Evolutionary conservation across 2,888 invertebrate species (phyloP).

Genomic region (Folsomia candida): DNA sequence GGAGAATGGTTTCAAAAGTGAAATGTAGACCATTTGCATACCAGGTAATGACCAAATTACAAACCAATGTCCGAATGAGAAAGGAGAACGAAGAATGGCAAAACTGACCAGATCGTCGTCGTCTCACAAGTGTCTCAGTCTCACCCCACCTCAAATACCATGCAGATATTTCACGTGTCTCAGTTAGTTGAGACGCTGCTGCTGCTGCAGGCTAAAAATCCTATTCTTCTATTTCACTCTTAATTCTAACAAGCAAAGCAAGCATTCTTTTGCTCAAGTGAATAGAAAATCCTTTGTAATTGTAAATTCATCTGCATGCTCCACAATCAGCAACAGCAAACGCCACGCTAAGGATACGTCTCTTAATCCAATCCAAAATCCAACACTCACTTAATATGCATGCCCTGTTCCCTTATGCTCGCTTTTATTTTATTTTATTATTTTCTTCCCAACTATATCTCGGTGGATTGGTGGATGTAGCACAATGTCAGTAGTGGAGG

Average conservation of each 20-base stretch:
- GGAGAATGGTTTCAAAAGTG: neutral
- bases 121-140: too few species aligned
- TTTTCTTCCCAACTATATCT: neutral
- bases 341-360: too few species aligned
- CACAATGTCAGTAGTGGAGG: conserved; percentile 19
- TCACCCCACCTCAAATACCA: too few species aligned
- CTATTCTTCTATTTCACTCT: too few species aligned
- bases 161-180: too few species aligned
- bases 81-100: neutral
- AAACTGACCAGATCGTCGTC: too few species aligned
- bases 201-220: too few species aligned
- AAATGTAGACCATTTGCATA: neutral
- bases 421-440: too few species aligned
- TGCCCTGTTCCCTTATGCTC: too few species aligned
- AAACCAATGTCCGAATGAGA: neutral
- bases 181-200: too few species aligned
- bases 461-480: neutral
- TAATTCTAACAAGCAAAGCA: neutral
- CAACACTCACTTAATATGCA: too few species aligned
- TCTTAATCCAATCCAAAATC: neutral
- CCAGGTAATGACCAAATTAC: neutral
- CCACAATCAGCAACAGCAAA: too few species aligned
- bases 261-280: neutral
- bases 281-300: neutral
- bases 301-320: neutral